A percentile compares a stretch with the other conserved stretches of the same genome.
phyloP scores from a whole-genome alignment of 2,113 vertebrate species.

The Isurus oxyrinchus region DNA sequence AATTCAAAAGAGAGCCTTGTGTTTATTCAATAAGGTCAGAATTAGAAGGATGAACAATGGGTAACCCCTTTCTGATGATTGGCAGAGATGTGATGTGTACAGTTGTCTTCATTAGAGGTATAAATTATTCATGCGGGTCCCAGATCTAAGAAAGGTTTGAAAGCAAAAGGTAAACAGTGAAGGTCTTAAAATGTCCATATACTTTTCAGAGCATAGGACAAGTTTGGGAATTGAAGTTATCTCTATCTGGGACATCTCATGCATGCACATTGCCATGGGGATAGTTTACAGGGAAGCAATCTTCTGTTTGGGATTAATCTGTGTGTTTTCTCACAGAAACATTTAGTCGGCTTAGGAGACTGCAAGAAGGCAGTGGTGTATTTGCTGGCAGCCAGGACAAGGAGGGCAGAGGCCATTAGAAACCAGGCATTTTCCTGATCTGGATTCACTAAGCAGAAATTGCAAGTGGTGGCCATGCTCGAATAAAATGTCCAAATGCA shows the following conservation, averaged over 20 bases:
- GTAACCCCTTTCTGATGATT: too few species aligned
- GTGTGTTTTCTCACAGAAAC: background rate
- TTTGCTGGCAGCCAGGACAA: background rate
- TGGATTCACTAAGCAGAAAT: background rate
- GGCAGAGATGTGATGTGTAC: too few species aligned
- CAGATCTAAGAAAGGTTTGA: too few species aligned
- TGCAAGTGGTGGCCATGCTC: background rate
- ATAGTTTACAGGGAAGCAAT: background rate
- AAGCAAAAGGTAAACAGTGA: too few species aligned
- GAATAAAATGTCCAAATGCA: background rate
- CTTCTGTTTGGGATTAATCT: background rate
- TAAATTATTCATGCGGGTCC: too few species aligned
- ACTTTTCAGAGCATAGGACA: background rate
- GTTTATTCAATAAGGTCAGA: too few species aligned
- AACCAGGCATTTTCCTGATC: background rate
- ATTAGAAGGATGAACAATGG: too few species aligned
- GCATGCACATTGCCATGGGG: background rate
- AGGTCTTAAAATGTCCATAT: too few species aligned
- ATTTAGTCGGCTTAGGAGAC: background rate
- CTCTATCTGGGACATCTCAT: background rate
- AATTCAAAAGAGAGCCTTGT: too few species aligned
- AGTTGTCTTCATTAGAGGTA: too few species aligned
- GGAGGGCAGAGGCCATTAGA: background rate
- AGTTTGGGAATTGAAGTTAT: background rate
- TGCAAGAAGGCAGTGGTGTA: background rate